A percentile compares a stretch with the other conserved stretches of the same genome.
Conservation (phyloP, 2,113 vertebrate genomes). For the Copsychus sechellarum region DNA sequence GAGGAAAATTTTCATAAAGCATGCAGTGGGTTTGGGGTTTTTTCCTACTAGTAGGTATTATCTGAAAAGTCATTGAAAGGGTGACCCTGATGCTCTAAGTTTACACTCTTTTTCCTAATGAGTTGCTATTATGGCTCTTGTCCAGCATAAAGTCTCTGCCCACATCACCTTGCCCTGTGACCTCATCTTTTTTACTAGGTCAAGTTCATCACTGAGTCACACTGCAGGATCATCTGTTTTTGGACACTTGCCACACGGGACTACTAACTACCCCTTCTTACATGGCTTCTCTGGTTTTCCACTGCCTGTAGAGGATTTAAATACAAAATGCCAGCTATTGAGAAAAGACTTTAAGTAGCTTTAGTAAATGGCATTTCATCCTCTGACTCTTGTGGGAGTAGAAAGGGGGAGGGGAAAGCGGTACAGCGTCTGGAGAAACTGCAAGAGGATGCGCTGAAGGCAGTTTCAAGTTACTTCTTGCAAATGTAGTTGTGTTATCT, state of each 20-base stretch:
- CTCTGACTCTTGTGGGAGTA: background rate
- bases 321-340: background rate
- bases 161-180: background rate
- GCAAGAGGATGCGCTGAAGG: background rate
- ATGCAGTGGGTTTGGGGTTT: background rate
- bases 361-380: conserved; percentile 4
- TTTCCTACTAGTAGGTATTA: background rate
- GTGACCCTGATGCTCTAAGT: background rate
- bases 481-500: background rate
- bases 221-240: background rate
- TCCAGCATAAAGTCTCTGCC: background rate
- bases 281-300: background rate
- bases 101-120: background rate
- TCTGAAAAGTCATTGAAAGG: background rate
- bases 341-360: conserved; percentile 26
- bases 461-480: background rate
- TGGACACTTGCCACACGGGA: background rate
- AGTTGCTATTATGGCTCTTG: background rate
- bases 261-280: background rate
- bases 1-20: background rate
- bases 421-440: background rate
- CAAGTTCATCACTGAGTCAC: background rate
- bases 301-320: background rate
- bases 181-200: background rate
- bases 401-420: fast-evolving